Evolutionary conservation across 1,140 invertebrate genomes (phyloP), one percentile per base, ranked within the genome.

Genomic region (Leptinotarsa texana): DNA sequence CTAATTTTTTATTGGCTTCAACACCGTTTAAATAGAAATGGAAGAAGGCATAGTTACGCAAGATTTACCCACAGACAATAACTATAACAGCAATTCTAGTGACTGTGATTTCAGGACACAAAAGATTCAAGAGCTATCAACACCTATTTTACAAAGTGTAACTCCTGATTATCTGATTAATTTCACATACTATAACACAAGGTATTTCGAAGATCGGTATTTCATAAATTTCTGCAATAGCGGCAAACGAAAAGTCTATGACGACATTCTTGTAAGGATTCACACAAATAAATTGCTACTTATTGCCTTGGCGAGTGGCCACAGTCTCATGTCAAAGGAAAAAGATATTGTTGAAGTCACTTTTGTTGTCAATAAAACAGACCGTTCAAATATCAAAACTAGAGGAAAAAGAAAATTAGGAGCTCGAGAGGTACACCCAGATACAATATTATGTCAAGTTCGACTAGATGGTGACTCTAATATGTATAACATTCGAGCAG

Each of bases 61-160:
- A 15, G 6, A 57, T 57, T 57, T 15, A 13, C n/a, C 17, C 1
- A 15, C 1, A 3, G n/a, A 57, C n/a, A 57, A 57, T 5, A 18
- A 17, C 3, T 57, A 15, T 18, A 18, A 13, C n/a, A 17, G n/a
- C 2, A 57, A 15, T 18, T 18, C 51, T 57, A 18, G 51, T 18
- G 15, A 57, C 1, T 57, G 51, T 57, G 51, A 57, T 57, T 15
- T 6, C 15, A 15, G 13, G 51, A 57, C n/a, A 18, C 51, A 17
- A 18, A 15, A 18, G 90, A 65, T 65, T 8, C 21, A 65, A 21
- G 21, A 65, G 4, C 21, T 65, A 69, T 48, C 33, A 5, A 49
- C 48, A 42, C 68, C 48, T 48, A 69, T 69, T 4, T 18, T 48
- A 3, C 33, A 69, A 22, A 48, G 33, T 49, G 21, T 69, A 6